phyloP scores from a whole-genome alignment of 2,888 invertebrate genomes.

The Stictocephala bisonia region DNA sequence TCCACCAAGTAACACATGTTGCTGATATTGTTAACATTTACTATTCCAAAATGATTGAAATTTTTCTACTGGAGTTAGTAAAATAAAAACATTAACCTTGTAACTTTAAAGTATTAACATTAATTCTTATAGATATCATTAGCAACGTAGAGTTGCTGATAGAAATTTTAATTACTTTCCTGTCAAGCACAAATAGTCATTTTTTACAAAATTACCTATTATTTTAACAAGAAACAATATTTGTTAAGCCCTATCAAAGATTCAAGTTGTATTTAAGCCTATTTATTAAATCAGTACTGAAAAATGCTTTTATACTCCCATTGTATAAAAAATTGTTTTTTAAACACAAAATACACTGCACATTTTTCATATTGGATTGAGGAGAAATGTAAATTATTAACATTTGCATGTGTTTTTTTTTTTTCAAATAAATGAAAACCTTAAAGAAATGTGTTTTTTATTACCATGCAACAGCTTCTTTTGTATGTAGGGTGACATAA shows the following conservation, averaged over 20 bases:
- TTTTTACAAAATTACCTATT: background rate
- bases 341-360: slow-evolving; percentile 44
- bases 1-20: no score
- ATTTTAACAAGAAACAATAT: background rate
- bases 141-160: no score
- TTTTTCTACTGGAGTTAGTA: no score
- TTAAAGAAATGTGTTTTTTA: slow-evolving; percentile 22
- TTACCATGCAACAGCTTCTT: no score
- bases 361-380: slow-evolving; percentile 47
- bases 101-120: no score
- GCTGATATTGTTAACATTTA: no score
- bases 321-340: slow-evolving; percentile 14
- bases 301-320: slow-evolving; percentile 16
- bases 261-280: slow-evolving; percentile 21
- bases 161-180: no score
- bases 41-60: no score
- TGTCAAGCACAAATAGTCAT: background rate
- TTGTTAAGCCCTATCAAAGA: background rate
- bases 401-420: slow-evolving; percentile 51
- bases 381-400: slow-evolving; percentile 36
- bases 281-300: no score
- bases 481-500: no score
- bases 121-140: no score
- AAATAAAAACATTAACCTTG: no score
- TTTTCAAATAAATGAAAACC: slow-evolving; percentile 46